Conservation (phyloP, 2,113 vertebrate species). For the Lanius ludovicianus region DNA sequence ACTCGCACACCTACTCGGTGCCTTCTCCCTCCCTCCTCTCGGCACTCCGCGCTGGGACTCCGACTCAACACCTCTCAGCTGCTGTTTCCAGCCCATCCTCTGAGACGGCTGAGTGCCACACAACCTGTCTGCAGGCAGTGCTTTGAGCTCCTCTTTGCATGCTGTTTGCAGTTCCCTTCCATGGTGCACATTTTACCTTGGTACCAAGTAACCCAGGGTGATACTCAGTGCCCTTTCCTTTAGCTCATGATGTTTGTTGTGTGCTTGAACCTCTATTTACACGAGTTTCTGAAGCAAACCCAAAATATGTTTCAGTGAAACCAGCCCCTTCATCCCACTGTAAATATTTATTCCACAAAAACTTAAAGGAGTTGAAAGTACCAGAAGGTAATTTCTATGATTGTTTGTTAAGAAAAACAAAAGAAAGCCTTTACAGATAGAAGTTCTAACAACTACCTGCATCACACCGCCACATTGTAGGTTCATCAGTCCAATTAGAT, state of each 20-base stretch:
- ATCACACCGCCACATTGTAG: background rate
- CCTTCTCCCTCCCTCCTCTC: no score
- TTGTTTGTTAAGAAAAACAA: background rate
- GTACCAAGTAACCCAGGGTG: background rate
- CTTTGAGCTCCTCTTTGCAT: background rate
- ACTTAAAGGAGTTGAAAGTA: background rate
- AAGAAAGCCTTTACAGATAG: background rate
- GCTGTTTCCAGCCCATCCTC: background rate
- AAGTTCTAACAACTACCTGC: background rate
- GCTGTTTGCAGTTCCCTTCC: background rate
- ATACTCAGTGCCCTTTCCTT: background rate
- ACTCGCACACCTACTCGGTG: accelerated
- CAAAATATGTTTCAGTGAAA: background rate
- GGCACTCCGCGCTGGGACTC: accelerated
- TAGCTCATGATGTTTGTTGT: background rate
- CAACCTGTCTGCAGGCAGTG: background rate
- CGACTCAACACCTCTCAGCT: accelerated
- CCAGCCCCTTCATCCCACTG: background rate
- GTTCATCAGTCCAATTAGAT: background rate
- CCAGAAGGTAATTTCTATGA: background rate
- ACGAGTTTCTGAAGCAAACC: background rate
- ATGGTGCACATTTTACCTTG: background rate
- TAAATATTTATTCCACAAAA: background rate
- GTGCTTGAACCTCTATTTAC: background rate
- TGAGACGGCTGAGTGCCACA: background rate